Base-by-base conservation (phyloP, 2,113 vertebrate genomes). In the Phycodurus eques region DNA sequence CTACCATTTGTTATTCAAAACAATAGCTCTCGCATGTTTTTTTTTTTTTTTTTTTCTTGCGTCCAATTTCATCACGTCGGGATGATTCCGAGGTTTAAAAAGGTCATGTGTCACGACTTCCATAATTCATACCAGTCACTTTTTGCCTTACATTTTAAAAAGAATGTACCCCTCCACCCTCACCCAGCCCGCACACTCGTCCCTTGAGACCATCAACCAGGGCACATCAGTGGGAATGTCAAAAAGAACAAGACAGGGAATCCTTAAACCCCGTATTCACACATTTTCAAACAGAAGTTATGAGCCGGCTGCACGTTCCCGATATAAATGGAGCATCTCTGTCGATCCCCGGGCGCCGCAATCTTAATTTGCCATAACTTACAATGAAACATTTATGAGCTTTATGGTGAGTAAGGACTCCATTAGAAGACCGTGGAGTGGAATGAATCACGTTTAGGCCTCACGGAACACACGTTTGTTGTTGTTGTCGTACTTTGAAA, bases 341-440 rank as follows among this genome's bases (percentile, higher is more conserved):
- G 54, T 83, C 63, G 70, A n/a, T 61, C 65, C 22, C 35, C 27
- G 33, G 5, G 44, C 76, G 70, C 33, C 68, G 67, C 71, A 46
- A 78, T 79, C 72, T 73, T 81, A 68, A 82, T 82, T 81, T 71
- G 66, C 75, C 73, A 65, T 75, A 70, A 79, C 51, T 79, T 71
- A 14, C 6, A 15, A 65, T 81, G 66, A 85, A 80, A 80, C 60
- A 80, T 78, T 80, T 57, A 82, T 76, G 71, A 80, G 73, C 73
- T 73, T 67, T 78, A 68, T 51, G 63, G 71, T 80, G 47, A 80
- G 49, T 69, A 71, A 73, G 22, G 76, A 75, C 66, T 76, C 72
- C 60, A 59, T 68, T 75, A 73, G 22, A 72, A 47, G 42, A 10
- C 43, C 51, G 22, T 46, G 61, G 62, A 74, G 20, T 53, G 42